phyloP scores from a whole-genome alignment of 2,113 vertebrate species.

The Eublepharis macularius region DNA sequence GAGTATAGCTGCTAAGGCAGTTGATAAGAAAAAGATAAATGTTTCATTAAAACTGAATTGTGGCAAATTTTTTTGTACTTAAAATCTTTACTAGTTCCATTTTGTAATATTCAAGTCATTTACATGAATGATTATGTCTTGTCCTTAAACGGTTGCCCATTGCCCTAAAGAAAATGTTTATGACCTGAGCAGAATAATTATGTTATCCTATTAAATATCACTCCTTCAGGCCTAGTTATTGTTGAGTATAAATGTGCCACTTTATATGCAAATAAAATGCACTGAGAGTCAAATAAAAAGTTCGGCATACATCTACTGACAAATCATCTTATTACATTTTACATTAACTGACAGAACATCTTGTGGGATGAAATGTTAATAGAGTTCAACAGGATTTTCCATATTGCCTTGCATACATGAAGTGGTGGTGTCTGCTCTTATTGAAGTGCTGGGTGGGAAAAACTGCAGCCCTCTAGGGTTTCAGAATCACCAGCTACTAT shows the following conservation, averaged over 20 bases:
- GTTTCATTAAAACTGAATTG: conserved; percentile 57
- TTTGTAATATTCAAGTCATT: conserved; percentile 57
- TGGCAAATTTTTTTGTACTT: conserved; percentile 39
- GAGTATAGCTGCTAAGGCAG: conserved; percentile 38
- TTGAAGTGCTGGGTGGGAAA: conserved; percentile 27
- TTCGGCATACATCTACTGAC: conserved; percentile 67
- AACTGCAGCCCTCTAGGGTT: not conserved
- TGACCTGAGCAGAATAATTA: conserved; percentile 72
- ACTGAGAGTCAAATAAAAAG: conserved; percentile 71
- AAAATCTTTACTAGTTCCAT: conserved; percentile 55
- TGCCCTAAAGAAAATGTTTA: conserved; percentile 79
- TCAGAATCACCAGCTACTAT: not conserved
- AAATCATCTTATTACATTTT: conserved; percentile 74
- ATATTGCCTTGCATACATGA: conserved; percentile 53
- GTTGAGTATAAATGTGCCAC: conserved; percentile 74
- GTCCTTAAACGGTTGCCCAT: conserved; percentile 65
- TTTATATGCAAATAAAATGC: conserved; percentile 82
- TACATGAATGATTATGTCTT: conserved; percentile 67
- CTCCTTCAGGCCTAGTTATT: conserved; percentile 76
- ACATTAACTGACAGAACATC: conserved; percentile 62
- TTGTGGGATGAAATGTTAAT: conserved; percentile 65
- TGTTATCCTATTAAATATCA: conserved; percentile 74
- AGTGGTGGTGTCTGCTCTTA: conserved; percentile 38
- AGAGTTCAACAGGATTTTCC: conserved; percentile 49
- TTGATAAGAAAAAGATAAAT: conserved; percentile 43